Evolutionary conservation across 2,888 invertebrate species (phyloP).

Genomic region (Atherix ibis): DNA sequence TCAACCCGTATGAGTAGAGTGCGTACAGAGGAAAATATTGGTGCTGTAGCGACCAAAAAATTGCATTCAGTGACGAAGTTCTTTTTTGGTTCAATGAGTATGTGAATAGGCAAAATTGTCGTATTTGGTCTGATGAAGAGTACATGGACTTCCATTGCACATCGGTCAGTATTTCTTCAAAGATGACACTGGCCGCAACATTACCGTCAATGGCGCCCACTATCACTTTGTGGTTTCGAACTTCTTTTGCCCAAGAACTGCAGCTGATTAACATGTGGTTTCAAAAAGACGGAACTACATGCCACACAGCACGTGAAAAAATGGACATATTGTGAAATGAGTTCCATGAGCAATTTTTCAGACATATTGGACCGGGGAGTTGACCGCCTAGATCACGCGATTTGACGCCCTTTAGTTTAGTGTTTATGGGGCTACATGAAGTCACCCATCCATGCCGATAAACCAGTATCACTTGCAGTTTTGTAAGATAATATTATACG

Average conservation of each 20-base stretch:
- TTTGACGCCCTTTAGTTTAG: constrained; percentile 1
- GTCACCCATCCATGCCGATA: constrained; percentile 1
- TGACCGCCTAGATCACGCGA: constrained; percentile 3
- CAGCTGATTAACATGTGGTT: constrained; percentile 1
- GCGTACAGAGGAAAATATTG: too few relatives aligned
- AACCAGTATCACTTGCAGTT: background rate
- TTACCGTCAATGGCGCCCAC: constrained; percentile 3
- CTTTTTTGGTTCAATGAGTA: too few relatives aligned
- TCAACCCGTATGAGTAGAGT: too few relatives aligned
- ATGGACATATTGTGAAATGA: background rate
- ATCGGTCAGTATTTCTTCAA: too few relatives aligned
- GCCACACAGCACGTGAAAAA: background rate
- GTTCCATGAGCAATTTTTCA: constrained; percentile 1
- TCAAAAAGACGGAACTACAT: constrained; percentile 6
- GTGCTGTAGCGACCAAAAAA: too few relatives aligned
- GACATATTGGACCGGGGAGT: background rate
- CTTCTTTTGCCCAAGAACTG: background rate
- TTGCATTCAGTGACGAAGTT: too few relatives aligned
- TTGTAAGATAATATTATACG: constrained; percentile 1
- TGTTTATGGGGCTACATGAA: constrained; percentile 2
- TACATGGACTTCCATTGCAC: too few relatives aligned
- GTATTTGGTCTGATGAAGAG: too few relatives aligned
- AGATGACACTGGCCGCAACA: too few relatives aligned
- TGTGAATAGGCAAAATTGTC: too few relatives aligned
- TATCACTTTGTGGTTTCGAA: constrained; percentile 2